phyloP scores from a whole-genome alignment of 2,888 invertebrate genomes.

The Ramazzottius varieornatus region DNA sequence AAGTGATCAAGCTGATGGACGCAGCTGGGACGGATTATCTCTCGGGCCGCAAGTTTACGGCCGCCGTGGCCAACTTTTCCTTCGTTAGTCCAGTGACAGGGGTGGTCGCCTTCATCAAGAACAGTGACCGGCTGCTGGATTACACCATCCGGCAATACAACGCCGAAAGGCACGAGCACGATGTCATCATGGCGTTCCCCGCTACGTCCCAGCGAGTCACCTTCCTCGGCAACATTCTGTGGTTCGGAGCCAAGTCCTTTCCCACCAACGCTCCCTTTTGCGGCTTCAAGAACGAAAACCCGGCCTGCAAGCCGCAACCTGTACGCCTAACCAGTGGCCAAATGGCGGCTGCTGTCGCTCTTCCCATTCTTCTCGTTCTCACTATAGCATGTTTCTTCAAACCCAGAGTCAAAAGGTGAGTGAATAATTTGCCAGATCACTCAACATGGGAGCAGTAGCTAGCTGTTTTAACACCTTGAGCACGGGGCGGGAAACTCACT shows the following conservation, averaged over 20 bases:
- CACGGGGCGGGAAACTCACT: too few species aligned
- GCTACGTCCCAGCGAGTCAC: neutral
- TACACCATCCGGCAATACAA: neutral
- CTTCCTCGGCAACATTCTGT: neutral
- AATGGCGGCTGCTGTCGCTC: neutral
- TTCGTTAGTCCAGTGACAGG: neutral
- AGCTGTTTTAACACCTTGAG: too few species aligned
- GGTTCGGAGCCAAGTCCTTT: neutral
- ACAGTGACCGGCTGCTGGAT: neutral
- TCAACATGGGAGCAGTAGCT: too few species aligned
- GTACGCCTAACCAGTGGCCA: neutral
- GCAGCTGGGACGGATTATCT: neutral
- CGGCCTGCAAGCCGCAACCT: neutral
- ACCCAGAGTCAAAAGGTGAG: neutral
- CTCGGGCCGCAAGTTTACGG: neutral
- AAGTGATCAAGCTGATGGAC: neutral
- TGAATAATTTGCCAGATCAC: too few species aligned
- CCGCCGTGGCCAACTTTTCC: neutral
- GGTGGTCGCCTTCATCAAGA: neutral
- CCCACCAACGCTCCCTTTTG: neutral
- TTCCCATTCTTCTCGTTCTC: neutral
- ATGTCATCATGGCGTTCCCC: neutral
- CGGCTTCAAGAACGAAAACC: neutral
- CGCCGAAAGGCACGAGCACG: neutral
- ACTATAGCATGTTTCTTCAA: neutral